Base-by-base conservation (phyloP, 2,113 vertebrate genomes). In the Corythornis cristatus region DNA sequence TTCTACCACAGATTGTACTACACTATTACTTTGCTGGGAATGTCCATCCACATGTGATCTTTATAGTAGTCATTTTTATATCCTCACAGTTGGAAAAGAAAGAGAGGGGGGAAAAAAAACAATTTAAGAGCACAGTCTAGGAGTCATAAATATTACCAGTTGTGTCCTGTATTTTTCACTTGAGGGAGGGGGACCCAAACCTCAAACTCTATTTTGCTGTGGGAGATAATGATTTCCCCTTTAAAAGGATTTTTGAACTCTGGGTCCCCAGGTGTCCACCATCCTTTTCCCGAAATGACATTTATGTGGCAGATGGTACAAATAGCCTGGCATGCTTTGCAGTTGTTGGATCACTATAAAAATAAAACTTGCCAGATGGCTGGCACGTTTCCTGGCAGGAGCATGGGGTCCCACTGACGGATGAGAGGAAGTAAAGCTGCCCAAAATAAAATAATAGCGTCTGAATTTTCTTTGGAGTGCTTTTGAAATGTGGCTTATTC, bases 291-390 rank as follows among this genome's bases (percentile, higher is more conserved):
- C 62, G 90, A 64, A 61, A 43, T 86, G 93, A 88, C 93, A 84
- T 86, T 82, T 73, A 20, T 17, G 65, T 94, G 91, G 96, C 95
- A 96, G 96, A 93, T 94, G 93, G 96, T 86, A 89, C 95, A 93
- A 89, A 94, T 57, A 91, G 88, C 70, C 95, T 96, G 92, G 92
- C 91, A 96, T 4, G 68, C 91, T 88, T 25, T 29, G 79, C 8
- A 17, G 43, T 26, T 92, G 90, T 23, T 86, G 93, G 92, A 92
- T 84, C 82, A 13, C 87, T 51, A 20, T n/a, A 58, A 45, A 83
- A 76, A 93, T 64, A 73, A 79, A 76, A 88, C 3, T 43, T 91
- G 92, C 95, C 93, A 96, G 95, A 89, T 89, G 93, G 91, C 57
- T 88, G 82, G 43, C 64, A 74, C 75, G 91, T 37, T 84, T 70